Conservation (phyloP, 2,888 invertebrate genomes). For the Melieria crassipennis region DNA sequence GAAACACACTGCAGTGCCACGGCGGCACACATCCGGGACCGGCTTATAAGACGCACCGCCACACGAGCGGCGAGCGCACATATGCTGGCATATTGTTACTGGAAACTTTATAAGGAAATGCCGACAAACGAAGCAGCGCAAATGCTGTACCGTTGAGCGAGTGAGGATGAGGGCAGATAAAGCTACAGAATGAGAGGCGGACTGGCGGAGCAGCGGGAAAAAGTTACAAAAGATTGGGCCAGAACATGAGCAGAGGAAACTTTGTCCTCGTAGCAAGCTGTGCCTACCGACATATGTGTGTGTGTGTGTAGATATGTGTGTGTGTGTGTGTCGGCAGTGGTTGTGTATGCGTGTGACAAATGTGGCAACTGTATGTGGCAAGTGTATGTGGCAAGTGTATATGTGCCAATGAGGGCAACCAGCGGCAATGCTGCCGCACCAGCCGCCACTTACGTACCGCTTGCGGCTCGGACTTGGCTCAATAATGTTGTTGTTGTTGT, state of each 20-base stretch:
- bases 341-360: not conserved
- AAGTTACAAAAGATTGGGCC: constrained; percentile 34
- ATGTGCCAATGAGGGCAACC: too few species aligned
- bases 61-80: not conserved
- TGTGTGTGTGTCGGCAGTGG: not conserved
- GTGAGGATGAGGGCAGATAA: too few species aligned
- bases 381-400: too few species aligned
- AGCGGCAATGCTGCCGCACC: too few species aligned
- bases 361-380: too few species aligned
- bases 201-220: constrained; percentile 5
- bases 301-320: not conserved
- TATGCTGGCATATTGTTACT: not conserved
- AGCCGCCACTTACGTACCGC: too few species aligned
- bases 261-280: constrained; percentile 33
- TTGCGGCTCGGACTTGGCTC: too few species aligned
- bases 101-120: too few species aligned
- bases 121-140: not conserved
- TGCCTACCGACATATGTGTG: constrained; percentile 14
- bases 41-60: not conserved
- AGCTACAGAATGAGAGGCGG: not conserved
- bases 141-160: not conserved
- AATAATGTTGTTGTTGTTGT: too few species aligned
- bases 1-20: constrained; percentile 1
- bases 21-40: not conserved
- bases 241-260: constrained; percentile 32